A percentile compares a stretch with the other conserved stretches of the same genome.
These are phyloP conservation scores for Heliocidaris erythrogramma DNA, from an alignment of 35 echinoderm and acorn worm species.

Conservation along the genomic window DNA sequence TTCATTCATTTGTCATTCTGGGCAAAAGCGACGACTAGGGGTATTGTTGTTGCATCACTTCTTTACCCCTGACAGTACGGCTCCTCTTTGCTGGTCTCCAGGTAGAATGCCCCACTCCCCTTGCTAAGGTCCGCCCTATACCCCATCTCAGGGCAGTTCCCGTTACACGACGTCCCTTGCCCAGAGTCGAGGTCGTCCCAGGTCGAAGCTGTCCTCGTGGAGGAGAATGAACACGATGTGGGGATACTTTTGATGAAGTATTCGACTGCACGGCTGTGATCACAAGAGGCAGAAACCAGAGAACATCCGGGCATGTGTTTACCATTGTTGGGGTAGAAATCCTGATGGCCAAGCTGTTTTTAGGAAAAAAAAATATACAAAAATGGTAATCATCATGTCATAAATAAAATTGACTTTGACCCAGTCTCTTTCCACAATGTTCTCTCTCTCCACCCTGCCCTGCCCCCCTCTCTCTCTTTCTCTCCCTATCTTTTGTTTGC, in stretches of 20 bases:
- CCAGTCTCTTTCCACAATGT: too few relatives aligned
- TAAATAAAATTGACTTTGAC: too few relatives aligned
- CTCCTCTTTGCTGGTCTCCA: not conserved
- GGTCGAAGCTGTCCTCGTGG: not conserved
- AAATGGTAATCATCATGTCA: too few relatives aligned
- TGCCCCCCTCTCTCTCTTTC: too few relatives aligned
- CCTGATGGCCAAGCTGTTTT: constrained; percentile 54
- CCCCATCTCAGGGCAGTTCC: constrained; percentile 8
- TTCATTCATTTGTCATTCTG: too few relatives aligned
- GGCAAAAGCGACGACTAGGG: too few relatives aligned
- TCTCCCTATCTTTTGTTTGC: too few relatives aligned
- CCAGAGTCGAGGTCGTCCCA: not conserved
- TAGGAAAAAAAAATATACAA: too few relatives aligned
- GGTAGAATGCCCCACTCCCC: not conserved
- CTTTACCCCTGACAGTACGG: constrained; percentile 28
- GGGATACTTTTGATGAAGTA: constrained; percentile 39
- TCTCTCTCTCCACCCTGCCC: too few relatives aligned
- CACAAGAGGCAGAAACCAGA: not conserved
- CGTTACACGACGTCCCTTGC: not conserved
- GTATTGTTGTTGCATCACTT: too few relatives aligned
- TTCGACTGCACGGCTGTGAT: constrained; percentile 37
- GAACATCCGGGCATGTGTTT: constrained; percentile 31
- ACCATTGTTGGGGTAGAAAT: constrained; percentile 64
- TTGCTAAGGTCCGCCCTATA: constrained; percentile 13
- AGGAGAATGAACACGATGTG: not conserved